A percentile compares a stretch with the other conserved stretches of the same genome.
These are phyloP conservation scores for Noctua pronuba DNA, from an alignment of 2,888 invertebrate genomes.

Conservation along the genomic window DNA sequence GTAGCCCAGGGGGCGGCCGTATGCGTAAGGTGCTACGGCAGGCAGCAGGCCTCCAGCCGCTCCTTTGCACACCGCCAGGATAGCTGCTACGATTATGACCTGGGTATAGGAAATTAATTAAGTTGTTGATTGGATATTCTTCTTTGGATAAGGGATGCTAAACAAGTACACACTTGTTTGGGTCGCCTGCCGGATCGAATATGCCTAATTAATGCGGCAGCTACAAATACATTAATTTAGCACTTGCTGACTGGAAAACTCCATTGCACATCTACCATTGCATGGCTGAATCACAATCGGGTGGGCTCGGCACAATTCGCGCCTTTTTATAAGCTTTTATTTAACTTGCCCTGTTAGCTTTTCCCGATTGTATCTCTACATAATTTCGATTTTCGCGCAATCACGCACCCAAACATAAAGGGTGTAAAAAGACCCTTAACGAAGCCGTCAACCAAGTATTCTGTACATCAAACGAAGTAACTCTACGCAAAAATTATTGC, in stretches of 20 bases:
- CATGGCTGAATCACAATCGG: not conserved
- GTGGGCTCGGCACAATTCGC: not conserved
- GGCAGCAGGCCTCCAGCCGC: slow-evolving; percentile 78
- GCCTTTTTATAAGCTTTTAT: too few relatives aligned
- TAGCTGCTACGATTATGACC: slow-evolving; percentile 81
- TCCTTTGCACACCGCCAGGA: slow-evolving; percentile 80
- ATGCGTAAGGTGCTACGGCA: slow-evolving; percentile 76
- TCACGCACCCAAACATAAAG: not conserved
- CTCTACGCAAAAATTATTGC: too few relatives aligned
- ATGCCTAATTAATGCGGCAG: too few relatives aligned
- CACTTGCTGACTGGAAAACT: not conserved
- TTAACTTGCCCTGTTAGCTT: not conserved
- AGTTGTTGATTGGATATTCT: not conserved
- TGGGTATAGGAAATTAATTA: slow-evolving; percentile 51
- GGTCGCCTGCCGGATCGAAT: not conserved
- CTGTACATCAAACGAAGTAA: too few relatives aligned
- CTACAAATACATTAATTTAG: not conserved
- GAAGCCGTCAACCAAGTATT: too few relatives aligned
- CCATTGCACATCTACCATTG: not conserved
- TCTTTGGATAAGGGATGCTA: not conserved
- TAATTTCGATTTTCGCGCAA: not conserved
- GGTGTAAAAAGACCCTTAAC: too few relatives aligned
- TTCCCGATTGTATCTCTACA: not conserved
- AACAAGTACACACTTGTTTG: not conserved
- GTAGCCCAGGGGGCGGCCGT: slow-evolving; percentile 76